phyloP scores from a whole-genome alignment of 2,797 vertebrate species.

The Apogon talboti region DNA sequence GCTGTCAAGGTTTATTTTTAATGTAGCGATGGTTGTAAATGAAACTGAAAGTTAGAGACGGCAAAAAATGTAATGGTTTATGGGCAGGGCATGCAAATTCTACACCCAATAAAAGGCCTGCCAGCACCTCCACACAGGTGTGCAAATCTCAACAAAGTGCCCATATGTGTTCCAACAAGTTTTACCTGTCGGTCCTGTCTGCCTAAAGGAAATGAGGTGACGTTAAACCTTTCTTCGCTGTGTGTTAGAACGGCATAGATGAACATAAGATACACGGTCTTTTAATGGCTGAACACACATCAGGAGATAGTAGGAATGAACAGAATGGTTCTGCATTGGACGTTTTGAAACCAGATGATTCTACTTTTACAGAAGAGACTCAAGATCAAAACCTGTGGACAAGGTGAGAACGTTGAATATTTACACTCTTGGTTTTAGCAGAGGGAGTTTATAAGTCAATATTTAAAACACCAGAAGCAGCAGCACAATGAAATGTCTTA shows the following conservation, averaged over 20 bases:
- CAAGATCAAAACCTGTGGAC: slow-evolving; percentile 57
- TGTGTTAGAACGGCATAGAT: not conserved
- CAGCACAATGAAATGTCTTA: no score
- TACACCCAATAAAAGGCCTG: not conserved
- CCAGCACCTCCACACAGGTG: not conserved
- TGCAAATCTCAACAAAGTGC: slow-evolving; percentile 3
- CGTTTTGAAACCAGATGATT: not conserved
- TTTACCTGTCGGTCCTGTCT: slow-evolving; percentile 48
- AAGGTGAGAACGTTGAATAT: slow-evolving; percentile 61
- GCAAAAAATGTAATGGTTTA: not conserved
- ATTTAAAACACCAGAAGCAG: no score
- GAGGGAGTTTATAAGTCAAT: no score
- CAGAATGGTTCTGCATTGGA: not conserved
- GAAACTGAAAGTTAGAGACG: not conserved
- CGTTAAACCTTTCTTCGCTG: not conserved
- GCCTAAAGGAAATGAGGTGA: not conserved
- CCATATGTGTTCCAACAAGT: slow-evolving; percentile 50
- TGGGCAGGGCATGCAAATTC: not conserved
- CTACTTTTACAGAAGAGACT: not conserved
- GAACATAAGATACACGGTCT: not conserved
- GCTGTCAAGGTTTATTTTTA: no score
- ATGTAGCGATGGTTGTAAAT: not conserved
- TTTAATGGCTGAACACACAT: slow-evolving; percentile 62
- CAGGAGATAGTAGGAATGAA: not conserved
- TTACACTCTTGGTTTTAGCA: no score